Percentiles rank a stretch among this genome's conserved stretches.
phyloP scores from a whole-genome alignment of 2,797 vertebrate species.

The Catostomus latipinnis region DNA sequence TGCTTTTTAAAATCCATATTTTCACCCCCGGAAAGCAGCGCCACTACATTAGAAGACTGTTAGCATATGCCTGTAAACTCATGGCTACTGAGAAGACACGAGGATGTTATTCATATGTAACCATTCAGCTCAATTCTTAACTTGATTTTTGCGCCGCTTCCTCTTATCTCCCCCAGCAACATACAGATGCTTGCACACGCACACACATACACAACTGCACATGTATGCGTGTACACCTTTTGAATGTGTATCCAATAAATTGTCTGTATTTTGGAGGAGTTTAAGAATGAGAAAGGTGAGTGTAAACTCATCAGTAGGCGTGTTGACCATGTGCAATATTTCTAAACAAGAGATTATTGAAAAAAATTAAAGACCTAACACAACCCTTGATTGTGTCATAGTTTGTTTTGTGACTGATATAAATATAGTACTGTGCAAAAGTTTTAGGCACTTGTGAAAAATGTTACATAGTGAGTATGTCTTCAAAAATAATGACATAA shows the following conservation, averaged over 20 bases:
- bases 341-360: slow-evolving; percentile 85
- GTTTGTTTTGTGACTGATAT: background rate
- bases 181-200: slow-evolving; percentile 72
- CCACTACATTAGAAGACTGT: slow-evolving; percentile 58
- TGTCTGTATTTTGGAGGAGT: slow-evolving; percentile 82
- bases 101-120: slow-evolving; percentile 15
- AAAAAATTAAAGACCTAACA: slow-evolving; percentile 86
- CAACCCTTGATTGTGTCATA: slow-evolving; percentile 61
- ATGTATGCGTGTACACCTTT: slow-evolving; percentile 80
- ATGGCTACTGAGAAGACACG: slow-evolving; percentile 18
- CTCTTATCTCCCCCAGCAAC: slow-evolving; percentile 41
- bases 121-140: background rate
- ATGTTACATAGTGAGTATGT: no score
- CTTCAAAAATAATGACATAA: no score
- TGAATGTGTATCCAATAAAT: slow-evolving; percentile 83
- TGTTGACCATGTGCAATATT: slow-evolving; percentile 89
- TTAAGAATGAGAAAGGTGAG: slow-evolving; percentile 79
- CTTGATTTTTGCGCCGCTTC: slow-evolving; percentile 27
- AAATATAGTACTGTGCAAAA: background rate
- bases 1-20: slow-evolving; percentile 24
- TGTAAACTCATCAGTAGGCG: slow-evolving; percentile 82
- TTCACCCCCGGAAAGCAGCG: slow-evolving; percentile 23
- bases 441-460: no score
- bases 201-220: slow-evolving; percentile 71
- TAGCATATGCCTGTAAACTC: slow-evolving; percentile 47